A percentile compares a stretch with the other conserved stretches of the same genome.
Evolutionary conservation across 2,113 vertebrate species (phyloP).

Genomic region (Hirundichthys speculiger): DNA sequence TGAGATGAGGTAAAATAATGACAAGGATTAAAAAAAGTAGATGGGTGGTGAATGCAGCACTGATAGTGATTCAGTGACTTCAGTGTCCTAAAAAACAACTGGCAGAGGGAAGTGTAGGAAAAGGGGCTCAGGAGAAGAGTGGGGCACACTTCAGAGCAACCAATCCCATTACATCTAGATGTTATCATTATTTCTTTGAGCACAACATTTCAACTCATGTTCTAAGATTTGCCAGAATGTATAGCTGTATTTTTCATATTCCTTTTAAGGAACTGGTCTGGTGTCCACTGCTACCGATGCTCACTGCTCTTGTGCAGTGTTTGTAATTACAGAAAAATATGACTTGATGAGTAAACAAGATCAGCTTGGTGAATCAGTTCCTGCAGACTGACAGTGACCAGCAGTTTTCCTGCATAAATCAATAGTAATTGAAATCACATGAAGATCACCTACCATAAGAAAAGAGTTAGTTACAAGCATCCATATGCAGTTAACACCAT

Average conservation of each 20-base stretch:
- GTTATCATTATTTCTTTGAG: too few relatives aligned
- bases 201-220: too few relatives aligned
- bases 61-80: too few relatives aligned
- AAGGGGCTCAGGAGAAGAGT: too few relatives aligned
- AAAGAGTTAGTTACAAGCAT: neutral
- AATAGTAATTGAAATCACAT: constrained; percentile 30
- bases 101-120: too few relatives aligned
- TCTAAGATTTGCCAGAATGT: neutral
- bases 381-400: constrained; percentile 24
- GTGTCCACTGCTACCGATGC: neutral
- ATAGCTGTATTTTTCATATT: neutral
- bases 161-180: too few relatives aligned
- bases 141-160: too few relatives aligned
- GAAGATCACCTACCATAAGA: neutral
- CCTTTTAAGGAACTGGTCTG: neutral
- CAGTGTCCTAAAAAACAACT: too few relatives aligned
- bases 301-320: neutral
- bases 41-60: too few relatives aligned
- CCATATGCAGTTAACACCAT: neutral
- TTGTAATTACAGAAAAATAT: neutral
- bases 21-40: too few relatives aligned
- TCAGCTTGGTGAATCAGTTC: constrained; percentile 1
- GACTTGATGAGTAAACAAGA: constrained; percentile 40
- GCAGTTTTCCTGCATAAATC: constrained; percentile 28
- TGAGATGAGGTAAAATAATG: too few relatives aligned